A percentile compares a stretch with the other conserved stretches of the same genome.
Evolutionary conservation across 37 sponge, comb jelly and placozoan species (phyloP).

Genomic region (Mnemiopsis leidyi): DNA sequence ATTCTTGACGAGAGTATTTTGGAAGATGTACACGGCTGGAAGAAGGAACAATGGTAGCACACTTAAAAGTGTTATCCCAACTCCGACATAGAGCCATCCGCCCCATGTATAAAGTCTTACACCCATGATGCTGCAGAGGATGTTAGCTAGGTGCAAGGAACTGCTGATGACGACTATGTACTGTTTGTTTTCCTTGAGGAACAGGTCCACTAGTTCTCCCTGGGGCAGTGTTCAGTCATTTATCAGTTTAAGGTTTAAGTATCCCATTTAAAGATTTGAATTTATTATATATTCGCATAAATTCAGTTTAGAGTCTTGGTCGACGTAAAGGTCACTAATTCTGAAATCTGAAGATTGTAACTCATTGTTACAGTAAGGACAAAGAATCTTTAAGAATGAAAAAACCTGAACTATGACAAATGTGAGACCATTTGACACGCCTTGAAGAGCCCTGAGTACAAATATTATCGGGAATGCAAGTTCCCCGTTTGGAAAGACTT

Average conservation of each 20-base stretch:
- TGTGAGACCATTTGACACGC: neutral
- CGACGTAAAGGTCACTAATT: too few species aligned
- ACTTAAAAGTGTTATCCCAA: neutral
- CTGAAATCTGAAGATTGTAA: too few species aligned
- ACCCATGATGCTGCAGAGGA: neutral
- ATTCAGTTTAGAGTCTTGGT: too few species aligned
- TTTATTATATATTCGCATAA: too few species aligned
- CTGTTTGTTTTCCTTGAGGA: neutral
- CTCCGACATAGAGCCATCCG: neutral
- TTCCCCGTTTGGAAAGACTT: neutral
- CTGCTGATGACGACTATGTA: neutral
- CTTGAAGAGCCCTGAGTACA: neutral
- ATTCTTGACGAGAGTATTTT: too few species aligned
- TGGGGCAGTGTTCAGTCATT: too few species aligned
- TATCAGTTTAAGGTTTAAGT: too few species aligned
- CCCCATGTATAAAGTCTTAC: neutral
- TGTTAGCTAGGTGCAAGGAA: slow-evolving; percentile 14
- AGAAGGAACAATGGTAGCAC: neutral
- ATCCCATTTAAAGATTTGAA: too few species aligned
- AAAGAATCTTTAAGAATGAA: too few species aligned
- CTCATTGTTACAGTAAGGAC: too few species aligned
- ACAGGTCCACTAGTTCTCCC: slow-evolving; percentile 19
- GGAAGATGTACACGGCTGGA: neutral
- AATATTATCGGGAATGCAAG: neutral
- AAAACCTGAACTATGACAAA: neutral